A percentile compares a stretch with the other conserved stretches of the same genome.
These are phyloP conservation scores for Sorex maritimensis DNA, from an alignment of 2,797 vertebrate species.

Conservation along the genomic window DNA sequence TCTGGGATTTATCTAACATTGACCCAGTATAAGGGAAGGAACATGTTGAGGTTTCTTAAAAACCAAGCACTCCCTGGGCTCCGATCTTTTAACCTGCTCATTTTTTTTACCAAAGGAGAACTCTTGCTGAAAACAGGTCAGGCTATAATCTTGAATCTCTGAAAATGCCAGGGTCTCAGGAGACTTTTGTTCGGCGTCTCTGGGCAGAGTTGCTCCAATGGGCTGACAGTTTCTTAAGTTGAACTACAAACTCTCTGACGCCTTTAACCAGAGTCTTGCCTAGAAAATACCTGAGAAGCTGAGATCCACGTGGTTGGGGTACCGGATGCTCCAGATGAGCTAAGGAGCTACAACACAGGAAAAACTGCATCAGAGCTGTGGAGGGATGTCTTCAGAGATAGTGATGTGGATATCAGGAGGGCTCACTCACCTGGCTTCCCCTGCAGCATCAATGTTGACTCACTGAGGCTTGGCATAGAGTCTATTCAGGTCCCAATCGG, in stretches of 20 bases:
- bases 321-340: conserved; percentile 81
- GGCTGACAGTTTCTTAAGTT: conserved; percentile 62
- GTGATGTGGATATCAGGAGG: conserved; percentile 60
- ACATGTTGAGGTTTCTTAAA: background rate
- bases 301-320: conserved; percentile 61
- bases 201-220: background rate
- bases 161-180: background rate
- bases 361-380: conserved; percentile 82
- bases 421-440: conserved; percentile 6
- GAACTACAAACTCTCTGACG: conserved; percentile 69
- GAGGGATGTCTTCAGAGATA: conserved; percentile 26
- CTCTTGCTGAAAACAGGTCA: background rate
- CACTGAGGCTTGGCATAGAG: background rate
- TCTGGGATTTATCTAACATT: background rate
- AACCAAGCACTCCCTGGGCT: background rate
- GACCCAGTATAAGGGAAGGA: background rate
- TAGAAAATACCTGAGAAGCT: background rate
- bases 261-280: conserved; percentile 8
- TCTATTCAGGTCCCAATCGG: background rate
- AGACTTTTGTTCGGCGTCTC: conserved; percentile 40
- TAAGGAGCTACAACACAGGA: background rate
- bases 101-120: conserved; percentile 3
- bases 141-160: background rate
- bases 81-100: background rate
- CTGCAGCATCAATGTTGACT: conserved; percentile 61